These are phyloP conservation scores for Pitta sordida DNA, from an alignment of 2,113 vertebrate species.

Conservation along the genomic window DNA sequence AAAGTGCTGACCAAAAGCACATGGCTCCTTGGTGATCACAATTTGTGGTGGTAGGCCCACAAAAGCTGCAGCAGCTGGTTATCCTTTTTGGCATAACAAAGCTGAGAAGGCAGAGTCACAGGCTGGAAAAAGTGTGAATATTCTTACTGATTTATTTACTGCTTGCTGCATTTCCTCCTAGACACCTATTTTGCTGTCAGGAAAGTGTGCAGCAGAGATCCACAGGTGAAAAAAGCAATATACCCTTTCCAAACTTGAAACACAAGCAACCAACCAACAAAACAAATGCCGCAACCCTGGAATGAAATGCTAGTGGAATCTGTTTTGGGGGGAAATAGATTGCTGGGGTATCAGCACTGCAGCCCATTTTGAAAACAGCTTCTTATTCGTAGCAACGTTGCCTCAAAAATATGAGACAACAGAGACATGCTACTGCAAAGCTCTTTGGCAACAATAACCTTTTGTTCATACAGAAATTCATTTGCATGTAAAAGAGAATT, in stretches of 20 bases:
- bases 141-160: neutral
- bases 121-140: neutral
- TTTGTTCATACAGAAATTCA: neutral
- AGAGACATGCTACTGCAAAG: neutral
- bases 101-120: neutral
- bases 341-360: neutral
- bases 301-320: neutral
- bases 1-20: neutral
- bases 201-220: neutral
- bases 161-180: neutral
- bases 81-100: neutral
- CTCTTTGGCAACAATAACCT: neutral
- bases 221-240: neutral
- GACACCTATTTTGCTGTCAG: neutral
- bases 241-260: neutral
- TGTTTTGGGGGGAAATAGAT: neutral
- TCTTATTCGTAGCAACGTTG: neutral
- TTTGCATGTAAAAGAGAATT: conserved; percentile 4
- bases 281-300: neutral
- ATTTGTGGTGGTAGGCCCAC: neutral
- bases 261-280: neutral
- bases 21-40: rapidly evolving
- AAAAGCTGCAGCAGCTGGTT: neutral
- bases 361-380: neutral
- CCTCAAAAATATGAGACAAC: neutral